These are phyloP conservation scores for Limnothrissa miodon DNA, from an alignment of 2,113 vertebrate species.

Conservation along the genomic window DNA sequence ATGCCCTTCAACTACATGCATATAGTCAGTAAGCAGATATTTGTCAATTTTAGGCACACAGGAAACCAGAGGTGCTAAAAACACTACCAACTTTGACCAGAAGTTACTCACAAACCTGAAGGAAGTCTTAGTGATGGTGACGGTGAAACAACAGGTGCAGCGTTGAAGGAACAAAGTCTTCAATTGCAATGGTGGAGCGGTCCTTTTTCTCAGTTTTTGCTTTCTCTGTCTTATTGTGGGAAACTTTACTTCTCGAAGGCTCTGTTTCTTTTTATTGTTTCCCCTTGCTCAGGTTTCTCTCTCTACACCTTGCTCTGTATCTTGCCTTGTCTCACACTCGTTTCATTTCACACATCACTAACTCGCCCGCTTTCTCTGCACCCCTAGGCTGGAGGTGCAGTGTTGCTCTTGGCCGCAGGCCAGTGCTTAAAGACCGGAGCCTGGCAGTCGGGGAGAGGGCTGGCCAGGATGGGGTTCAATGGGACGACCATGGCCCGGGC, in stretches of 20 bases:
- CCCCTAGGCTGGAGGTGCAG: not conserved
- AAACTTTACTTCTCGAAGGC: not conserved
- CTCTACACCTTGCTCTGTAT: not conserved
- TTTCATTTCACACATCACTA: not conserved
- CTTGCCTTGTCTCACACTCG: not conserved
- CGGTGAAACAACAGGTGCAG: not conserved
- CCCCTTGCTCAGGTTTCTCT: not conserved
- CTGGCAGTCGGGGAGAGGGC: not conserved
- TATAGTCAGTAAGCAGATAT: not conserved
- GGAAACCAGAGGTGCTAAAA: not conserved
- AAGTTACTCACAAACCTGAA: conserved; percentile 1
- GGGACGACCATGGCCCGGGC: not conserved
- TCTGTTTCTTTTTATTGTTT: not conserved
- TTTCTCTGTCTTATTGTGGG: not conserved
- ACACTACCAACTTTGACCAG: not conserved
- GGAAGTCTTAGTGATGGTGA: not conserved
- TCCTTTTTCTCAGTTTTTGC: not conserved
- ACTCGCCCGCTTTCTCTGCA: not conserved
- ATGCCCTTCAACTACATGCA: not conserved
- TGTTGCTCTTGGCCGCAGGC: not conserved
- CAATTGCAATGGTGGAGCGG: not conserved
- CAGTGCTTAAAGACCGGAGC: not conserved
- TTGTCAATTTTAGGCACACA: not conserved
- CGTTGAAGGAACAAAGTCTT: not conserved
- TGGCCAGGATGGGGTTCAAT: not conserved